Conservation (phyloP, 2,797 vertebrate genomes). For the Nothura maculosa region DNA sequence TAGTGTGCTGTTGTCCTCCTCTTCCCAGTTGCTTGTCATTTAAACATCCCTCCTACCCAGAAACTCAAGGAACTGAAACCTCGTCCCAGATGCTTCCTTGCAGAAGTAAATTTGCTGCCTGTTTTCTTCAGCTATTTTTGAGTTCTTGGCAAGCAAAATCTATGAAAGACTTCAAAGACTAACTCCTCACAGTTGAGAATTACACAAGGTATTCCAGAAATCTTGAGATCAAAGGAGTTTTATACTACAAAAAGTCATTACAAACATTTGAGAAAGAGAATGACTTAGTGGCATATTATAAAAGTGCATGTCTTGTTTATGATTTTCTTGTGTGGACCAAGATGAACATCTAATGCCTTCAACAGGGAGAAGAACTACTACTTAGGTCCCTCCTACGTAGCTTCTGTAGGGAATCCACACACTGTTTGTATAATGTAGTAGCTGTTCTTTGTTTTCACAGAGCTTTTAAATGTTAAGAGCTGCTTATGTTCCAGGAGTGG, state of each 20-base stretch:
- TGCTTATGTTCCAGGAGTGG: background rate
- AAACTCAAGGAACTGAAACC: slow-evolving; percentile 44
- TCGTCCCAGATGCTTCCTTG: slow-evolving; percentile 29
- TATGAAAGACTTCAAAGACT: slow-evolving; percentile 43
- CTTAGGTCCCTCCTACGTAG: background rate
- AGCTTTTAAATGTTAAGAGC: background rate
- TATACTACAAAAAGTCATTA: background rate
- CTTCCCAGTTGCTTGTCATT: background rate
- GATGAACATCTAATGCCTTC: background rate
- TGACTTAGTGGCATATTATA: background rate
- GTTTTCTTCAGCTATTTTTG: slow-evolving; percentile 49
- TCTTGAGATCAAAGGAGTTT: slow-evolving; percentile 15
- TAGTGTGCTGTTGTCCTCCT: background rate
- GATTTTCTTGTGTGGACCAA: background rate
- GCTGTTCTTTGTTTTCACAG: background rate
- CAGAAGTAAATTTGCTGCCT: slow-evolving; percentile 26
- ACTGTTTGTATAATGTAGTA: background rate
- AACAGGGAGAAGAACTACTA: background rate
- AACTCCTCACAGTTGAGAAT: slow-evolving; percentile 25
- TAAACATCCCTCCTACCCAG: slow-evolving; percentile 10
- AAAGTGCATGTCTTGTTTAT: background rate
- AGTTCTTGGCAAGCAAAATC: slow-evolving; percentile 49
- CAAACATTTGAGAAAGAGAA: background rate
- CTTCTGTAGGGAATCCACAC: background rate
- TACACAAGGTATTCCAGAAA: slow-evolving; percentile 29